Evolutionary conservation across 2,113 vertebrate species (phyloP), one percentile per base, ranked within the genome.

Genomic region (Martes martes): DNA sequence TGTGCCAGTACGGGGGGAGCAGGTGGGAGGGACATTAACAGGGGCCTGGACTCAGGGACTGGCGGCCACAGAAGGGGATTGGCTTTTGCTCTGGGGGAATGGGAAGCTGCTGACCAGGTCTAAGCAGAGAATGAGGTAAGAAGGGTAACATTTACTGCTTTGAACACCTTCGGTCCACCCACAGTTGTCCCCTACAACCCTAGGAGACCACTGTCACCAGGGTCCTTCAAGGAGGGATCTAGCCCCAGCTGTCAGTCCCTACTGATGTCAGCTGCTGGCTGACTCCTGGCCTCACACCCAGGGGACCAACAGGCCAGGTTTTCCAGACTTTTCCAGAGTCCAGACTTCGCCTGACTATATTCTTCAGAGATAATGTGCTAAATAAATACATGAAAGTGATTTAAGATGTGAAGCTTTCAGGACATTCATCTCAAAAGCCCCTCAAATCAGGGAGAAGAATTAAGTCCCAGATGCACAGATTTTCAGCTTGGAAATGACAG

Each of bases 1-100:
- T 4, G 0, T 19, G 39, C 50, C 6, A 5, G 39, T 15, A 36
- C 0, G 0, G 31, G 33, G 1, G 14, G 59, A 33, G 59, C 23
- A 23, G 24, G 59, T 1, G 7, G 8, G 19, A 39, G 33, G 57
- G 3, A 61, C 45, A 24, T 11, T 61, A 80, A 6, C 1, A 5
- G 79, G 19, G 45, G 4, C 18, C 0, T 10, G 10, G 23, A 39
- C 31, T 9, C 11, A 1, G n/a, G 61, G 36, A 33, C 52, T 14
- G 11, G 0, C 3, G 61, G 50, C 14, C 31, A 63, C 1, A 52
- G 10, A 36, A 6, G 15, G 39, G 39, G 24, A 8, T 5, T 24
- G 11, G 42, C 31, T 24, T 39, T 33, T 42, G 10, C 73, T 36
- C 36, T 10, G 36, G 39, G 74, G 33, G 16, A 82, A 33, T 19